Base-by-base conservation (phyloP, 1,140 invertebrate species). In the Diorhabda sublineata region DNA sequence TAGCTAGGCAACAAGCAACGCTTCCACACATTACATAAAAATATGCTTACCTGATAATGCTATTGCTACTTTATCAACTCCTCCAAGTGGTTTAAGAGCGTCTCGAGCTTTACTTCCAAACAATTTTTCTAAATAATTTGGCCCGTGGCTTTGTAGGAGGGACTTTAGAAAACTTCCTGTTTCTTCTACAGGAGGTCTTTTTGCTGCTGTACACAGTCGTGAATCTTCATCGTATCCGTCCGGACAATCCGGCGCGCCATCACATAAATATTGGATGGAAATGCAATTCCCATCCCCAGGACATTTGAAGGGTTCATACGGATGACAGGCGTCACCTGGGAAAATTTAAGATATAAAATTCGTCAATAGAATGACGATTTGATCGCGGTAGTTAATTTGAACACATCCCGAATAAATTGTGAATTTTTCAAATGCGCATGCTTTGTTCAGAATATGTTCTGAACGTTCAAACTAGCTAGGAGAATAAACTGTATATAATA, bases 251-350 rank as follows among this genome's bases (percentile, higher is more conserved):
- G 94, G 92, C 0, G 94, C 94, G 52, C 95, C 95, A 78, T 98
- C 95, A 82, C 92, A 97, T 71, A 91, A 87, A 85, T 98, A 98
- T 80, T 96, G 94, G 81, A 97, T 97, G 67, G 94, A 96, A 82
- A 97, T 97, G 82, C 95, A 97, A 77, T 89, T 89, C 70, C 91
- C 89, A 78, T 96, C 92, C 67, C 93, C 94, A 2, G 96, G 96
- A 81, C 96, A 98, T 80, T 94, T 94, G 84, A 98, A 98, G 8
- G 96, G 96, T 79, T 97, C 93, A 81, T 95, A 95, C 0, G 93
- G 92, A 77, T 93, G 92, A 78, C 92, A 95, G 71, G 87, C 83
- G 69, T 89, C 87, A 72, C 83, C 88, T 90, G 43, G 26, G 44
- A 61, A 4, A 62, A 26, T 26, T 26, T 26, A 26, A 26, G 26